A percentile compares a stretch with the other conserved stretches of the same genome.
Evolutionary conservation across 1,140 invertebrate species (phyloP).

Genomic region (Scylla paramamosain): DNA sequence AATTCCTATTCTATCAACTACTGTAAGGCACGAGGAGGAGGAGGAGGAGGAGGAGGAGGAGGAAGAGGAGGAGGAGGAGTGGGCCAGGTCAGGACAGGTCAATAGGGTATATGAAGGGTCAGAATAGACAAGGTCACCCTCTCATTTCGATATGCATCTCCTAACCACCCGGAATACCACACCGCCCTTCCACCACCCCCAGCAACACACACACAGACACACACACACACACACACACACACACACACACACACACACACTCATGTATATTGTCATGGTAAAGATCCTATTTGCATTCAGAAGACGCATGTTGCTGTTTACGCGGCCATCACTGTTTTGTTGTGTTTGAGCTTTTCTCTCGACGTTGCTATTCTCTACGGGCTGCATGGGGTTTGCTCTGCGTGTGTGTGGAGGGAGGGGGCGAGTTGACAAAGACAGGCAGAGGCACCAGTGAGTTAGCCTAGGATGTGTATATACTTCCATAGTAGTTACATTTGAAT

Average conservation of each 20-base stretch:
- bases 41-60: too few species aligned
- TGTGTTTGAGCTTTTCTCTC: background rate
- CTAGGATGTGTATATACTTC: too few species aligned
- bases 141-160: background rate
- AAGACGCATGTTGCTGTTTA: background rate
- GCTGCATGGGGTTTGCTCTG: background rate
- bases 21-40: too few species aligned
- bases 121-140: background rate
- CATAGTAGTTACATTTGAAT: too few species aligned
- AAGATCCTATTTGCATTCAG: background rate
- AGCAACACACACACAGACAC: background rate
- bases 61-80: too few species aligned
- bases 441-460: too few species aligned
- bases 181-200: background rate
- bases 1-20: too few species aligned
- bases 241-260: background rate
- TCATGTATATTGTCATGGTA: background rate
- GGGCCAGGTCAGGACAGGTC: background rate
- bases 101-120: background rate
- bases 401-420: background rate
- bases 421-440: too few species aligned
- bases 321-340: background rate
- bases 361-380: background rate
- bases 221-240: constrained; percentile 22
- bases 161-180: background rate